phyloP scores from a whole-genome alignment of 2,797 vertebrate genomes.

The Characodon lateralis region DNA sequence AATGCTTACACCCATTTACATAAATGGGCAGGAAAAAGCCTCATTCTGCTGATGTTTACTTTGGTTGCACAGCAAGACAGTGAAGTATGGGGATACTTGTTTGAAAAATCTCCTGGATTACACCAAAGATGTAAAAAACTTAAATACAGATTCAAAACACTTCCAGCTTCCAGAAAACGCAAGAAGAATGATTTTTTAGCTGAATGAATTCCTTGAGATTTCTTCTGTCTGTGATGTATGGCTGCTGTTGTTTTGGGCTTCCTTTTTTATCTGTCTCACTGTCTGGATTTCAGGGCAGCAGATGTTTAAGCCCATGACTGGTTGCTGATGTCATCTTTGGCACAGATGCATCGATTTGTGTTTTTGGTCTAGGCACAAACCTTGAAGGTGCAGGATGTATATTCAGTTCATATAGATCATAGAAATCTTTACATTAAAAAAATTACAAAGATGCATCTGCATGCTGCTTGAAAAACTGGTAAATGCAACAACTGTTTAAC shows the following conservation, averaged over 20 bases:
- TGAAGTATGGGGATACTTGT: background rate
- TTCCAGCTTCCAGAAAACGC: constrained; percentile 31
- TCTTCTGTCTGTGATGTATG: constrained; percentile 25
- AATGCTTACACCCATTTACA: constrained; percentile 7
- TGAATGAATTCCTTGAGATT: constrained; percentile 32
- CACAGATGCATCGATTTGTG: constrained; percentile 46
- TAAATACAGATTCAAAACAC: constrained; percentile 50
- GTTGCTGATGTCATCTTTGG: constrained; percentile 66
- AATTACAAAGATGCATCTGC: background rate
- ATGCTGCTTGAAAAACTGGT: background rate
- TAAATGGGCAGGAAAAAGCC: background rate
- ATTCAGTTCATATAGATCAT: background rate
- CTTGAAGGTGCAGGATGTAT: background rate
- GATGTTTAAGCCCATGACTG: constrained; percentile 53
- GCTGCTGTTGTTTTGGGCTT: constrained; percentile 21
- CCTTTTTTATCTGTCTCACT: constrained; percentile 34
- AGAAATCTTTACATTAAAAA: background rate
- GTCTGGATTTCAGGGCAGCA: constrained; percentile 47
- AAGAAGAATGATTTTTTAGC: constrained; percentile 48
- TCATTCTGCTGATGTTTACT: constrained; percentile 13
- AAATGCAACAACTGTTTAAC: background rate
- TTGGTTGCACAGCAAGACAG: constrained; percentile 16
- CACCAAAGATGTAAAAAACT: constrained; percentile 40
- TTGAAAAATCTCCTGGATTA: constrained; percentile 36
- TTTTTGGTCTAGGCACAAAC: constrained; percentile 14